A percentile compares a stretch with the other conserved stretches of the same genome.
phyloP scores from a whole-genome alignment of 1,140 invertebrate species.

The Phymastichus coffea region DNA sequence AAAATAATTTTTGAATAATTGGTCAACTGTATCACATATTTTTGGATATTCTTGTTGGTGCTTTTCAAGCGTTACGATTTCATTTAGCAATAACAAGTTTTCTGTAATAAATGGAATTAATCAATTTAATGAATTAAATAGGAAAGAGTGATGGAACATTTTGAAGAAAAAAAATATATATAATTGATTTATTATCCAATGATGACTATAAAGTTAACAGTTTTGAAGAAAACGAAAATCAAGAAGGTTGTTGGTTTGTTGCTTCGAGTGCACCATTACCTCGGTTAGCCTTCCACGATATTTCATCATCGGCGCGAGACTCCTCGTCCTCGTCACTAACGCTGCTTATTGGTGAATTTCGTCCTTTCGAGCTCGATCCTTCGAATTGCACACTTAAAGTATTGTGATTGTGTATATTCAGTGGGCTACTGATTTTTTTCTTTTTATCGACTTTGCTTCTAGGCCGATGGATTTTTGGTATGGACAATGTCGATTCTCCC shows the following conservation, averaged over 20 bases:
- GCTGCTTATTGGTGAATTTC: background rate
- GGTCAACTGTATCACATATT: background rate
- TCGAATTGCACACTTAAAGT: too few species aligned
- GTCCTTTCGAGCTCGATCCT: background rate
- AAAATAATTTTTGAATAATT: background rate
- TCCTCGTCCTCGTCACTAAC: slow-evolving; percentile 6
- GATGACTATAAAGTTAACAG: background rate
- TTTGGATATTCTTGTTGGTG: background rate
- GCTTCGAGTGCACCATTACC: slow-evolving; percentile 16
- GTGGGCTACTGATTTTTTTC: background rate
- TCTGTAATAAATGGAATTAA: background rate
- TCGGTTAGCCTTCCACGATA: slow-evolving; percentile 33
- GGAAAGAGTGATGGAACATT: background rate
- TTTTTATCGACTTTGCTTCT: background rate
- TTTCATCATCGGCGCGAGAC: slow-evolving; percentile 17
- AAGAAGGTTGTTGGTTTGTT: background rate
- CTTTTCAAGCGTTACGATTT: background rate
- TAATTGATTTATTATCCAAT: slow-evolving; percentile 5
- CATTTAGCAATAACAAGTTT: background rate
- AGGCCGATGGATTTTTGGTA: background rate
- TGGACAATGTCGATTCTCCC: background rate
- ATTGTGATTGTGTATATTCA: background rate
- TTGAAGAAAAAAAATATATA: background rate
- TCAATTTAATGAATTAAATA: background rate
- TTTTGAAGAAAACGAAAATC: too few species aligned